A percentile compares a stretch with the other conserved stretches of the same genome.
These are phyloP conservation scores for Melanotaenia boesemani DNA, from an alignment of 2,797 vertebrate species.

Conservation along the genomic window DNA sequence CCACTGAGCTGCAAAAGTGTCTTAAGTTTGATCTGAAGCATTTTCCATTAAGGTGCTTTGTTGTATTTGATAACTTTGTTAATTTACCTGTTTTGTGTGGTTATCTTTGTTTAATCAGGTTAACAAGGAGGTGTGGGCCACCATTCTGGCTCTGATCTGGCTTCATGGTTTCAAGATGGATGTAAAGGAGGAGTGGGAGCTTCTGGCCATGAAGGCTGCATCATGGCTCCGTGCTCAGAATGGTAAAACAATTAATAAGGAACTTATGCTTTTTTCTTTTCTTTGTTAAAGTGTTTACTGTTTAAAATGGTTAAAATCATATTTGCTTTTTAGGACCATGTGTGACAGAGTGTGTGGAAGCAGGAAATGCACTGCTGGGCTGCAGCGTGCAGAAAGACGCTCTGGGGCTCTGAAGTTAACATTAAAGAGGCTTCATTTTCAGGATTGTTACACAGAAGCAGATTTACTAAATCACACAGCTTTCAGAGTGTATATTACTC, in stretches of 20 bases:
- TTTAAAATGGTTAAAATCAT: not conserved
- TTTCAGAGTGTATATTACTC: no score
- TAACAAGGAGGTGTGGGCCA: constrained; percentile 80
- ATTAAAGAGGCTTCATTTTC: not conserved
- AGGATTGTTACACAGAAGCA: no score
- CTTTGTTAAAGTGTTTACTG: no score
- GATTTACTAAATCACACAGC: no score
- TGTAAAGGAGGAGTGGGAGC: no score
- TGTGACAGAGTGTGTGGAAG: constrained; percentile 55
- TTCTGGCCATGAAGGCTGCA: constrained; percentile 83
- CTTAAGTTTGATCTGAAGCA: no score
- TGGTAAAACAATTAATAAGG: no score
- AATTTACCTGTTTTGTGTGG: no score
- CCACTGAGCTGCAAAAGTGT: no score
- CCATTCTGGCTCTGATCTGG: constrained; percentile 86
- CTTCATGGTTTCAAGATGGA: constrained; percentile 74
- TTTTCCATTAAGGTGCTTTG: no score
- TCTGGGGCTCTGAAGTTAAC: constrained; percentile 52
- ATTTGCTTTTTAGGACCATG: constrained; percentile 10
- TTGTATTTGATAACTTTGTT: no score
- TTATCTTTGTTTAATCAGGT: constrained; percentile 58
- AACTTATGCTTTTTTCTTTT: no score
- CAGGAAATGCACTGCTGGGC: constrained; percentile 65
- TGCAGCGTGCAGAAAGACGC: constrained; percentile 31
- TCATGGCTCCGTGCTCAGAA: constrained; percentile 79